Conservation (phyloP, 2,888 invertebrate genomes). For the Creontiades dilutus region DNA sequence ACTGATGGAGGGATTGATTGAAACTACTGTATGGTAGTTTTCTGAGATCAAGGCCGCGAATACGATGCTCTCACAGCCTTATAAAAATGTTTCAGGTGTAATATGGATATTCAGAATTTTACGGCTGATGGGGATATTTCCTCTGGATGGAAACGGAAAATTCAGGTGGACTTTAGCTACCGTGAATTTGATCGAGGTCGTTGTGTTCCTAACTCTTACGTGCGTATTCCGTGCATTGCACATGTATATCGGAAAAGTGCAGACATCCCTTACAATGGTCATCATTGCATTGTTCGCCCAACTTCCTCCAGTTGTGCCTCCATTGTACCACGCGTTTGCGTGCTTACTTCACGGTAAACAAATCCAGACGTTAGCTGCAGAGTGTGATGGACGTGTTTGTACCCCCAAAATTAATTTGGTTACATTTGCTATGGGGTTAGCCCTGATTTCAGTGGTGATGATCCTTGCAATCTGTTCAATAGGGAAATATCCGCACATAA, state of each 20-base stretch:
- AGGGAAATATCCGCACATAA: slow-evolving; percentile 14
- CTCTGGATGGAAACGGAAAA: background rate
- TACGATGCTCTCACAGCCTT: background rate
- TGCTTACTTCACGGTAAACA: background rate
- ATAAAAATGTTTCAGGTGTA: background rate
- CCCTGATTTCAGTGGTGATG: background rate
- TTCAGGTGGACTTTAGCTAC: background rate
- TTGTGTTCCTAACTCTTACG: background rate
- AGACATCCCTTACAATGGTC: background rate
- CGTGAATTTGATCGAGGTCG: background rate
- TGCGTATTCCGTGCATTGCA: background rate
- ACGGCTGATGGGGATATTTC: background rate
- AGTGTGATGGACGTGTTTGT: background rate
- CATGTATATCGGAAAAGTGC: background rate
- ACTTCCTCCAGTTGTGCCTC: background rate
- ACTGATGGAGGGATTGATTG: background rate
- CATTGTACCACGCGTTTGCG: background rate
- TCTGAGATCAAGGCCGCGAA: background rate
- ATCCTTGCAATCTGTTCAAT: background rate
- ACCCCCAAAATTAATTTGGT: background rate
- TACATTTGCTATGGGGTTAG: background rate
- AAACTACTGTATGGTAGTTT: background rate
- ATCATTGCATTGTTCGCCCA: background rate
- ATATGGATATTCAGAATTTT: background rate
- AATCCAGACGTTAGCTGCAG: background rate